These are phyloP conservation scores for Chamaea fasciata DNA, from an alignment of 2,113 vertebrate species.

Conservation along the genomic window DNA sequence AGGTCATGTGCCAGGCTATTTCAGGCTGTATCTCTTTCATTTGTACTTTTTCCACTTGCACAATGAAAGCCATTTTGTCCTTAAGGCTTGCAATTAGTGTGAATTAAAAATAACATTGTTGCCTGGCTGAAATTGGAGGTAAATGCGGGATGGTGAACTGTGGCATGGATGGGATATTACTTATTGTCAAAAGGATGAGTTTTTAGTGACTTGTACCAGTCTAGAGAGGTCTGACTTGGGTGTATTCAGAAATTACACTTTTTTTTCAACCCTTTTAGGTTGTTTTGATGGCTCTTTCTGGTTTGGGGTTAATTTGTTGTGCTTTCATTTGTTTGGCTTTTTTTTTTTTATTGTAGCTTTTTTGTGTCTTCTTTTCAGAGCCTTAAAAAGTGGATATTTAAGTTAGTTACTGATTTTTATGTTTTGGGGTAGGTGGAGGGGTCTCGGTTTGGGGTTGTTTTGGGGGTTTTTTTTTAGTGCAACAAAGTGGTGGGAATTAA, in stretches of 20 bases:
- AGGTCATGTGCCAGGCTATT: background rate
- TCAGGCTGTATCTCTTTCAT: background rate
- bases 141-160: background rate
- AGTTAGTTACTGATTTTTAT: background rate
- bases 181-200: background rate
- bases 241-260: background rate
- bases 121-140: background rate
- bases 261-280: background rate
- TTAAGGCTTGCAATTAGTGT: background rate
- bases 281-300: background rate
- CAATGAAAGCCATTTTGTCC: background rate
- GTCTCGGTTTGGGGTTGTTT: background rate
- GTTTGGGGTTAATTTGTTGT: background rate
- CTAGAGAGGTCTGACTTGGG: background rate
- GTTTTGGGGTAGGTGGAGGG: fast-evolving
- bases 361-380: background rate
- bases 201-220: background rate
- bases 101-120: background rate
- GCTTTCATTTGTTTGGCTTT: background rate
- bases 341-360: background rate
- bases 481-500: background rate
- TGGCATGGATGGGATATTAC: background rate
- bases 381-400: background rate
- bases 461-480: background rate
- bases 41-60: background rate